Conservation (phyloP, 2,797 vertebrate species). For the Holocentrus rufus region DNA sequence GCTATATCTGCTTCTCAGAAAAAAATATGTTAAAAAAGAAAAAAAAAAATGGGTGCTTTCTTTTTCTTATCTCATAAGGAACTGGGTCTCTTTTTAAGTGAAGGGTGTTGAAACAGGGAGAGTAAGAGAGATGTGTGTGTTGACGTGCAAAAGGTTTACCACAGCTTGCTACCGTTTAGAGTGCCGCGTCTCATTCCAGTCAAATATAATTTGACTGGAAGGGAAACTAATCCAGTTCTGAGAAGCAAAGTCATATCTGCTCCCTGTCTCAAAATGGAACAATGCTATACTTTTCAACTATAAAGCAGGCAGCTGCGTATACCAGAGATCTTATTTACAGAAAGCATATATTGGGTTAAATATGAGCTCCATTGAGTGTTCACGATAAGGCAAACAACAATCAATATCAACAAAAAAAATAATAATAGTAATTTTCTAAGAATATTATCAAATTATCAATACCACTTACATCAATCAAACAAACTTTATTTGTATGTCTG, state of each 20-base stretch:
- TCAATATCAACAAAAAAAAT: no score
- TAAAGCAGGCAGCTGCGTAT: neutral
- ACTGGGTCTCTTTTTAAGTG: neutral
- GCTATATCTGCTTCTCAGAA: conserved; percentile 26
- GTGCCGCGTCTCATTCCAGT: neutral
- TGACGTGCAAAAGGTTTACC: neutral
- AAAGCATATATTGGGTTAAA: neutral
- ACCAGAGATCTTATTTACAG: neutral
- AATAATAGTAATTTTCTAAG: no score
- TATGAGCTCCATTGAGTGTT: neutral
- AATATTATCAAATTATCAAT: no score
- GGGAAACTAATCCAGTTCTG: conserved; percentile 7
- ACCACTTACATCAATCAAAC: no score
- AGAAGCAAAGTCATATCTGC: neutral
- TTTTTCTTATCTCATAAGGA: conserved; percentile 1
- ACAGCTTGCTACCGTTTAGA: neutral
- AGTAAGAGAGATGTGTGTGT: conserved; percentile 28
- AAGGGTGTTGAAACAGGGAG: neutral
- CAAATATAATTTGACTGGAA: conserved; percentile 18
- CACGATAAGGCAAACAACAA: no score
- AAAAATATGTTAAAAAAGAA: neutral
- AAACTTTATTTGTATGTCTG: no score
- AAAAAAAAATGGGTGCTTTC: neutral
- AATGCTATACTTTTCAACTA: neutral
- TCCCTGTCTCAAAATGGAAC: neutral